Evolutionary conservation across 2,888 invertebrate genomes (phyloP), one percentile per base, ranked within the genome.

Genomic region (Seira ritae): DNA sequence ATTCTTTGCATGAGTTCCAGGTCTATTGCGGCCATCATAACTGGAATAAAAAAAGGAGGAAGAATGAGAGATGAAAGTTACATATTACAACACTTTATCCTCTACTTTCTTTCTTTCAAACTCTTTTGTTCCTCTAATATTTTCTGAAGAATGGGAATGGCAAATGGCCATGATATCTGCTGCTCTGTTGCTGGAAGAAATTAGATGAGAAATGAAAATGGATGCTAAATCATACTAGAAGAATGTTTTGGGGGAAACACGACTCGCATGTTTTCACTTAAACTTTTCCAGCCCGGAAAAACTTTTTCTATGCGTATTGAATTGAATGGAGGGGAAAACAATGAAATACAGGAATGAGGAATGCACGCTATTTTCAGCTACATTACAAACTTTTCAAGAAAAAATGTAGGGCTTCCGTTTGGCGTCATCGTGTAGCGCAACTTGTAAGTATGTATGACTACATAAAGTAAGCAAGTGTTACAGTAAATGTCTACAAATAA

Each of bases 1-100:
- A 84, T 89, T 87, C 87, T 87, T 87, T 70, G 88, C 87, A 85
- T 89, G 89, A 79, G 83, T 87, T 81, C 86, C 88, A 80, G 89
- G 89, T 77, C 75, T 74, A 46, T 86, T 80, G 69, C 89, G 85
- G 42, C 86, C 88, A 78, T 89, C 89, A 82, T 87, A 89, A 86
- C 89, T 89, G 86, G 15, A 88, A 88, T 81, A 78, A 80, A 20
- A 42, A 67, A 22, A 66, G 50, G 37, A 60, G 37, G 46, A 17
- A 15, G 68, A 37, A 24, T 42, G 23, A 23, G 68, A 80, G 67
- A 80, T 50, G 46, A 68, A 69, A 80, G 55, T 71, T 62, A 77
- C 17, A n/a, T 70, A 69, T 55, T 71, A 60, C 69, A 55, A 19
- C 62, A 69, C 62, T 69, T 50, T 50, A 50, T 12, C 50, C 12